Evolutionary conservation across 2,113 vertebrate genomes (phyloP), one percentile per base, ranked within the genome.

Genomic region (Amazona guildingii): DNA sequence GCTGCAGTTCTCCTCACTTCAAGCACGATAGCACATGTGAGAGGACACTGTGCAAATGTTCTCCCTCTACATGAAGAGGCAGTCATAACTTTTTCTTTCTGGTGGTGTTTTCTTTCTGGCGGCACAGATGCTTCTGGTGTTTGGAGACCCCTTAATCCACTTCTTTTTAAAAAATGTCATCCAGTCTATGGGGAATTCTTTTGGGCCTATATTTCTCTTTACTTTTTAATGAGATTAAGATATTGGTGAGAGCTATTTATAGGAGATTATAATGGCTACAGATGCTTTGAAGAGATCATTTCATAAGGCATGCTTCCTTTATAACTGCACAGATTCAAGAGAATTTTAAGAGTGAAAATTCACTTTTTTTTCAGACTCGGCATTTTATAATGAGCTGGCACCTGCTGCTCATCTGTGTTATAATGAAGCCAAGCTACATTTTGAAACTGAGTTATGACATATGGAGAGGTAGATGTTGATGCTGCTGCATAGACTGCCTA

Each of bases 341-440:
- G 41, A 81, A 70, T 72, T 75, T 88, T 43, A 70, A 77, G 23
- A 64, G 51, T 80, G 44, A 82, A 88, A 90, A 80, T 35, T 52
- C 43, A 29, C 27, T 54, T 88, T 97, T 93, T 97, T 97, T 91
- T 86, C 69, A 79, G 41, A 72, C 61, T 37, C 61, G 68, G 29
- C 37, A 79, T 39, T n/a, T 73, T 57, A 43, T n/a, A 92, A 75
- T 46, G 75, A 97, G 62, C 54, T 44, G 55, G 85, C 81, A 92
- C 31, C 16, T 79, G 20, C 35, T 72, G 66, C 72, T 79, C 77
- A 37, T 69, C n/a, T 69, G 21, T 57, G 31, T 68, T 84, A 20
- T 5, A 68, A 92, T 39, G 67, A 96, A 91, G 66, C 31, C 83
- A 80, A 64, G 17, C 48, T 67, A 31, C 31, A 31, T 62, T 44